Percentiles rank a stretch among this genome's conserved stretches.
These are phyloP conservation scores for Steinernema feltiae DNA, from an alignment of 1,140 invertebrate genomes.

Conservation along the genomic window DNA sequence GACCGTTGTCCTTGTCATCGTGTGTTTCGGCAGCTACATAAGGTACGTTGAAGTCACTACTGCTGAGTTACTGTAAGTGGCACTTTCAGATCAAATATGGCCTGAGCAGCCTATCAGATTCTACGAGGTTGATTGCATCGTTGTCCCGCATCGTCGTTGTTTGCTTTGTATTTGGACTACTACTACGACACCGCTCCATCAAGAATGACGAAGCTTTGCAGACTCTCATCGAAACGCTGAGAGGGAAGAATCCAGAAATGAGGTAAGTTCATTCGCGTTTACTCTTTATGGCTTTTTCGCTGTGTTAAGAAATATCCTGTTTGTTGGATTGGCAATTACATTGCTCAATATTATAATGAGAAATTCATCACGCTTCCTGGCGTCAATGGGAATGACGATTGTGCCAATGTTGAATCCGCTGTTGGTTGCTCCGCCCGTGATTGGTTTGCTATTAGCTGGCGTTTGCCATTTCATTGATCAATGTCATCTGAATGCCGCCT, in stretches of 20 bases:
- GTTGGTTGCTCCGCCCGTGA: constrained; percentile 35
- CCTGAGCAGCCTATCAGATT: constrained; percentile 38
- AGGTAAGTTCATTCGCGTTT: constrained; percentile 20
- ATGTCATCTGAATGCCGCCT: constrained; percentile 35
- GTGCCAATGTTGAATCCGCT: constrained; percentile 41
- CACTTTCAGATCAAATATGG: constrained; percentile 51
- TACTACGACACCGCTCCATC: constrained; percentile 26
- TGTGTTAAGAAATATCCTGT: constrained; percentile 22
- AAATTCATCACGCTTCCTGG: constrained; percentile 41
- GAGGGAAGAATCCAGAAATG: constrained; percentile 17
- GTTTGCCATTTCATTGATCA: constrained; percentile 31
- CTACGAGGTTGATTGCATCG: constrained; percentile 36
- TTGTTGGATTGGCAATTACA: constrained; percentile 39
- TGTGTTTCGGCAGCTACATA: constrained; percentile 43
- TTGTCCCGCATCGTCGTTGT: constrained; percentile 29
- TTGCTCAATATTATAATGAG: constrained; percentile 34
- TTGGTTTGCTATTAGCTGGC: constrained; percentile 27
- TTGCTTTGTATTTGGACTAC: constrained; percentile 21
- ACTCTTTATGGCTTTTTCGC: constrained; percentile 26
- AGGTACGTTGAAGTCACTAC: constrained; percentile 24
- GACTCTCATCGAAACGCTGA: too few species aligned
- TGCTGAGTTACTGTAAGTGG: neutral
- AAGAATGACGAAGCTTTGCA: constrained; percentile 28
- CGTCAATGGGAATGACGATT: constrained; percentile 41
- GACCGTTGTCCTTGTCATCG: constrained; percentile 29